Evolutionary conservation across 2,888 invertebrate species (phyloP).

Genomic region (Tribolium freemani): DNA sequence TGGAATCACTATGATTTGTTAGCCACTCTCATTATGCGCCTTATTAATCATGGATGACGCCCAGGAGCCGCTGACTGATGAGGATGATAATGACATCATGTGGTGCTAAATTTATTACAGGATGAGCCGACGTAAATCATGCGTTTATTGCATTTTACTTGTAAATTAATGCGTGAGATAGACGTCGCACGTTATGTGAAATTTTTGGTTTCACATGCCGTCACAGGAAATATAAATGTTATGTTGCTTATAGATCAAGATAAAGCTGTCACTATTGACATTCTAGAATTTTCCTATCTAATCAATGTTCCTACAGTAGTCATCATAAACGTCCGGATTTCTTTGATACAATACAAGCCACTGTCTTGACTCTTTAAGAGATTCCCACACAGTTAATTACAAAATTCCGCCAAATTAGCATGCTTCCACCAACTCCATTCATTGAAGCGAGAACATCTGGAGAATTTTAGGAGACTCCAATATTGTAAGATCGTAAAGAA

Average conservation of each 20-base stretch:
- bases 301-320: neutral
- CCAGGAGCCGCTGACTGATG: conserved; percentile 10
- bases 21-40: conserved; percentile 2
- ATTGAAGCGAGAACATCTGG: neutral
- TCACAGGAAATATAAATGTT: neutral
- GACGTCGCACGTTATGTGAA: neutral
- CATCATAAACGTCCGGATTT: neutral
- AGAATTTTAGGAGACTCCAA: neutral
- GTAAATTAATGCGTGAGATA: conserved; percentile 16
- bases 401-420: conserved; percentile 13
- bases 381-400: conserved; percentile 2
- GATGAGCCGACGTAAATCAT: conserved; percentile 18
- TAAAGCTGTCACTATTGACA: neutral
- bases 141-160: conserved; percentile 24
- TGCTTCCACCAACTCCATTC: neutral
- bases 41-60: neutral
- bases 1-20: neutral
- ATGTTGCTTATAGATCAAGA: neutral
- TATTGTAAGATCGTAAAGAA: neutral
- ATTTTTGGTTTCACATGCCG: neutral
- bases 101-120: conserved; percentile 26
- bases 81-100: conserved; percentile 23
- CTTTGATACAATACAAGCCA: neutral
- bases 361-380: neutral
- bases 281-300: neutral